Base-by-base conservation (phyloP, 2,797 vertebrate species). In the Gallinago solitaria region DNA sequence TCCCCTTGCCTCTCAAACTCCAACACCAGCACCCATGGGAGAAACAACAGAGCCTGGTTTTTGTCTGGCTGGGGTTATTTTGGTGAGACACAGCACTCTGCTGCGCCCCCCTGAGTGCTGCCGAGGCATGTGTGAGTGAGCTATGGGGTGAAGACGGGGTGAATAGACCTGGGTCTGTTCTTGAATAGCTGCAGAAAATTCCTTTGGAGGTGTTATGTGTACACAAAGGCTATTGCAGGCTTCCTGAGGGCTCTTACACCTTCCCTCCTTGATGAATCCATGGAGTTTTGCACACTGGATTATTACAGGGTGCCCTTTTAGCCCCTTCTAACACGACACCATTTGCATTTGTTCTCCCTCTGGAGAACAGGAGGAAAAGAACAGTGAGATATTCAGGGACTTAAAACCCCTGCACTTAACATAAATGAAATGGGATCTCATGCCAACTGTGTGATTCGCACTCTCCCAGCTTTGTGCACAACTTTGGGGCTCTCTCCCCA, bases 231-330 rank as follows among this genome's bases (percentile, higher is more conserved):
- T 95, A 37, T 87, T 95, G 87, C 77, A 93, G 84, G 86, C 91
- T 96, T 96, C 96, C 96, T 91, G 90, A 75, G 64, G 83, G 93
- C 83, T 94, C 16, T 43, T 92, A 94, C 95, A 93, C 96, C 94
- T 96, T 96, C 90, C 61, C 93, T 94, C 45, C 79, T 90, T 89
- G 94, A 96, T 87, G 88, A 87, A 95, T 82, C 88, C 68, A 9
- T 35, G 68, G 83, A 86, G 91, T 87, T 95, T 95, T 2, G 0
- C 5, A 5, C 64, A 32, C 39, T 89, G 96, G 91, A 77, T 95
- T 96, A 95, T 95, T 95, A 77, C 86, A 90, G 74, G 91, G 94
- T 96, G 96, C 90, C 94, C 96, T 96, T 97, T 97, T 95, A 95
- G 90, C 94, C 93, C 60, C 50, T 75, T 96, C 96, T 94, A 96